These are phyloP conservation scores for Calephelis perditalis DNA, from an alignment of 2,888 invertebrate species.

Conservation along the genomic window DNA sequence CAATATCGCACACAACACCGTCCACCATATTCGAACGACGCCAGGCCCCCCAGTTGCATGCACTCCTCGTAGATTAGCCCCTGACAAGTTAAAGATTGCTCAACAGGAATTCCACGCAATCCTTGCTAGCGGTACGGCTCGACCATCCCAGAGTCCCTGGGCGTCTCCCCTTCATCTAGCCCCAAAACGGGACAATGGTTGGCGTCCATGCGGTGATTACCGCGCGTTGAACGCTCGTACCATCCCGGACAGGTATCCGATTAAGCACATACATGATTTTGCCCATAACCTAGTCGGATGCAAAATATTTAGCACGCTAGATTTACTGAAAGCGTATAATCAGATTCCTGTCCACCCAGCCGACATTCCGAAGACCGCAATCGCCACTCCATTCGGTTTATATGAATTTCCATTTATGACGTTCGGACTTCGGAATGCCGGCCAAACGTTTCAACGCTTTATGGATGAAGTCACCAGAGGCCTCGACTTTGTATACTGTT, in stretches of 20 bases:
- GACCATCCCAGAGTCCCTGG: slow-evolving; percentile 25
- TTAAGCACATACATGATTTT: slow-evolving; percentile 28
- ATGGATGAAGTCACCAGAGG: slow-evolving; percentile 36
- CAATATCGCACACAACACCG: slow-evolving; percentile 22
- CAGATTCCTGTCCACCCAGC: slow-evolving; percentile 22
- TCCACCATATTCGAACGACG: slow-evolving; percentile 28
- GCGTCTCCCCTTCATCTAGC: slow-evolving; percentile 26
- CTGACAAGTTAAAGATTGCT: slow-evolving; percentile 16
- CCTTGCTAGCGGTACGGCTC: slow-evolving; percentile 20
- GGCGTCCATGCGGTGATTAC: slow-evolving; percentile 19
- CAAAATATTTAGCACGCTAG: slow-evolving; percentile 22
- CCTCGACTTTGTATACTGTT: slow-evolving; percentile 31
- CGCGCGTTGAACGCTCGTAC: slow-evolving; percentile 28
- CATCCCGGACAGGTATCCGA: slow-evolving; percentile 27
- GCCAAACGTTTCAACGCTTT: slow-evolving; percentile 48
- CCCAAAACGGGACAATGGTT: slow-evolving; percentile 24
- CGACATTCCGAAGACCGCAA: slow-evolving; percentile 37
- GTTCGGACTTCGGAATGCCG: slow-evolving; percentile 48
- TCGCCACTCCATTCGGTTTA: slow-evolving; percentile 39
- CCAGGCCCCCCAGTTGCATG: slow-evolving; percentile 23
- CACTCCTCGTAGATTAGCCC: slow-evolving; percentile 21
- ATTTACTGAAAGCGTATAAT: slow-evolving; percentile 26
- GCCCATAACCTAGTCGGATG: slow-evolving; percentile 23
- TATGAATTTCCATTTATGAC: slow-evolving; percentile 39
- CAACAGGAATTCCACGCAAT: slow-evolving; percentile 23